Conservation (phyloP, 2,113 vertebrate species). For the Hemiprocne comata region DNA sequence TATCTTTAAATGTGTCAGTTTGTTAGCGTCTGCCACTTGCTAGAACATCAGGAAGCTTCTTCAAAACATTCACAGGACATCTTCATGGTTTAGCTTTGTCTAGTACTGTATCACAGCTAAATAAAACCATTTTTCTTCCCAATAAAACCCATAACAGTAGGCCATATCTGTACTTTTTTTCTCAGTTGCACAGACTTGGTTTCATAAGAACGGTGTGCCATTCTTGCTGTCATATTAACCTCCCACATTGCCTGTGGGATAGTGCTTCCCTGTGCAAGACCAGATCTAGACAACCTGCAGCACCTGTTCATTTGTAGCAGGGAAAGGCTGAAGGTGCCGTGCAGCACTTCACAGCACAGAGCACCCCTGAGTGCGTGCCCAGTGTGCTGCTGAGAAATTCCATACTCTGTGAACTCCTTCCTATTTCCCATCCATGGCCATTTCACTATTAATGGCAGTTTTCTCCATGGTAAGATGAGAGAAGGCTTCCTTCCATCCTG, state of each 20-base stretch:
- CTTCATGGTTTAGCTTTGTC: neutral
- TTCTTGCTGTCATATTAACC: neutral
- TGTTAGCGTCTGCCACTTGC: neutral
- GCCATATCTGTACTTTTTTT: too few relatives aligned
- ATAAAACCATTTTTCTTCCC: neutral
- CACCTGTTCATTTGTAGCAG: fast-evolving
- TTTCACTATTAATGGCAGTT: neutral
- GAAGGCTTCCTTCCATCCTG: neutral
- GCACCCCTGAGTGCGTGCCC: too few relatives aligned
- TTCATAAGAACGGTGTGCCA: fast-evolving
- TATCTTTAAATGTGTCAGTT: neutral
- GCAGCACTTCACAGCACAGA: neutral
- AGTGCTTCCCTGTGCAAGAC: neutral
- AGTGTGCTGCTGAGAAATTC: fast-evolving
- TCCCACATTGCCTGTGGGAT: neutral
- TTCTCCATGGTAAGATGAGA: neutral
- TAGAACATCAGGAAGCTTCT: neutral
- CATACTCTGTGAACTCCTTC: neutral
- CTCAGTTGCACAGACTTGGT: neutral
- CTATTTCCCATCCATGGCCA: neutral
- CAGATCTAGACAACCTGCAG: neutral
- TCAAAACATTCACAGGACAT: neutral
- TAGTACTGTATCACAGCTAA: neutral
- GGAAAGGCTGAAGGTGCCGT: neutral
- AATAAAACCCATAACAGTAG: neutral